Percentiles rank a stretch among this genome's conserved stretches.
Conservation (phyloP, 2,888 invertebrate genomes). For the Phyto melanocephala region DNA sequence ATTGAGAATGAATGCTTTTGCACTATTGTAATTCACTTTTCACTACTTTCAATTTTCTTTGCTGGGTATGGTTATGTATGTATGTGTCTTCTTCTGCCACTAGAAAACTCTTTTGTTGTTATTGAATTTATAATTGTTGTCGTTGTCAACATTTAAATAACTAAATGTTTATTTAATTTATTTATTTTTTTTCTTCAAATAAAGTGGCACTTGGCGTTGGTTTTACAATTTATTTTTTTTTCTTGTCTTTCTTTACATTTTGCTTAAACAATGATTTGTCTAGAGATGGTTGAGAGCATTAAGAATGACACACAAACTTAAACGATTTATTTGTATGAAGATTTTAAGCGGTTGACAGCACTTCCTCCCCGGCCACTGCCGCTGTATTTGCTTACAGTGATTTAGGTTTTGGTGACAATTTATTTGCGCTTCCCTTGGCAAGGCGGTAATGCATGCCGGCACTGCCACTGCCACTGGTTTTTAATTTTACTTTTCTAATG, state of each 20-base stretch:
- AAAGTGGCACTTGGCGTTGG: constrained; percentile 30
- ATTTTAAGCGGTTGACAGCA: constrained; percentile 46
- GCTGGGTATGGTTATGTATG: too few relatives aligned
- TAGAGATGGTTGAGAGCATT: constrained; percentile 26
- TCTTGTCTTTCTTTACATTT: not conserved
- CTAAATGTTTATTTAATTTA: constrained; percentile 34
- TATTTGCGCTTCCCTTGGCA: constrained; percentile 42
- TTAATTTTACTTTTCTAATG: constrained; percentile 4
- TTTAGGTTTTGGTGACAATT: constrained; percentile 58
- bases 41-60: too few relatives aligned
- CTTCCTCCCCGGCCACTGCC: constrained; percentile 30
- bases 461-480: constrained; percentile 49
- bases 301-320: not conserved
- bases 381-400: constrained; percentile 36
- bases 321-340: constrained; percentile 38
- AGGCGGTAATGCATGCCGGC: constrained; percentile 38
- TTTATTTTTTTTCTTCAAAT: not conserved
- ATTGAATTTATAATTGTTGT: constrained; percentile 11
- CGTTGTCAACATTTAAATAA: constrained; percentile 44
- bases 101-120: constrained; percentile 17
- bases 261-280: constrained; percentile 15
- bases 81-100: too few relatives aligned
- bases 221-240: constrained; percentile 13
- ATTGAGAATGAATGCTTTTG: too few relatives aligned
- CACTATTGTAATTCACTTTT: too few relatives aligned